Evolutionary conservation across 2,797 vertebrate genomes (phyloP).

Genomic region (Emys orbicularis): DNA sequence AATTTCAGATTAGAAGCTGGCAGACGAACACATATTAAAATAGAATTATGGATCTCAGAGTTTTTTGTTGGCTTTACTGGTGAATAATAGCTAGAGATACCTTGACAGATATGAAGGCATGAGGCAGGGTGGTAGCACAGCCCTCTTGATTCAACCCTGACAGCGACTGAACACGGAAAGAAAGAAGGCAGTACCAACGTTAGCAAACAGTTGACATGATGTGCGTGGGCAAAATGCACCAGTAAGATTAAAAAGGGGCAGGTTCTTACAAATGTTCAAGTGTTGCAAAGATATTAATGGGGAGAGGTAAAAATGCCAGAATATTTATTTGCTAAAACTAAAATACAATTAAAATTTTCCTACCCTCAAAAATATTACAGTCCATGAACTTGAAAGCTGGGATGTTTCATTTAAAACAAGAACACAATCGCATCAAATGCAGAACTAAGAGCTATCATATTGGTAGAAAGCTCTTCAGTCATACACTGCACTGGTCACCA

Average conservation of each 20-base stretch:
- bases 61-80: slow-evolving; percentile 49
- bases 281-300: slow-evolving; percentile 1
- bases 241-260: slow-evolving; percentile 47
- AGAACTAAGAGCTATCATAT: slow-evolving; percentile 20
- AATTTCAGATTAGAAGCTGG: slow-evolving; percentile 51
- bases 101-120: slow-evolving; percentile 80
- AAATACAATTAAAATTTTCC: background rate
- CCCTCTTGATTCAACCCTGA: slow-evolving; percentile 80
- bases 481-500: background rate
- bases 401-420: slow-evolving; percentile 1
- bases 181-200: slow-evolving; percentile 71
- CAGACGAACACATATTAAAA: slow-evolving; percentile 61
- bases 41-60: slow-evolving; percentile 32
- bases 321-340: background rate
- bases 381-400: background rate
- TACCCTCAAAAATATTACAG: background rate
- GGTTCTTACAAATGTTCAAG: background rate
- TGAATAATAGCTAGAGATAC: slow-evolving; percentile 78
- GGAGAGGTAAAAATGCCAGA: background rate
- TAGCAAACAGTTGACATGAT: slow-evolving; percentile 45
- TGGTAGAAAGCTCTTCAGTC: slow-evolving; percentile 20
- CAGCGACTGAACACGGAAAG: slow-evolving; percentile 79
- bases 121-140: slow-evolving; percentile 77
- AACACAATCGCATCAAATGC: slow-evolving; percentile 1
- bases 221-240: slow-evolving; percentile 7